Base-by-base conservation (phyloP, 2,113 vertebrate genomes). In the Oreotragus oreotragus region DNA sequence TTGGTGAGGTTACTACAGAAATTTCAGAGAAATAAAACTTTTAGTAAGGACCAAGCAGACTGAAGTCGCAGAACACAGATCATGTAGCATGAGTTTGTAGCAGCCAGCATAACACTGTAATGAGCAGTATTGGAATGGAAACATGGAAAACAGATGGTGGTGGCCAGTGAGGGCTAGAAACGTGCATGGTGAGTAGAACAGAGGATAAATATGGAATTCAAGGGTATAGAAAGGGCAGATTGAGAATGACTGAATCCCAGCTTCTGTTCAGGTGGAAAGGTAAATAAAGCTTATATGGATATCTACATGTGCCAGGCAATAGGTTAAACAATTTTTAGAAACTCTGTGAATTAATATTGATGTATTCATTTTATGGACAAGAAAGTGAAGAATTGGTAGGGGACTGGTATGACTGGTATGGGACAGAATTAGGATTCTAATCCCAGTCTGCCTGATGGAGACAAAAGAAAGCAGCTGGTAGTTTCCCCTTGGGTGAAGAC, bases 21-120 rank as follows among this genome's bases (percentile, higher is more conserved):
- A 81, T 49, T 90, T 96, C 43, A 80, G 2, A 93, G 87, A 96
- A 94, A 80, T 64, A 89, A 83, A 86, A 60, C 25, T 55, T 87
- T 9, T 19, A 73, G 23, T 19, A 79, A 87, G 17, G 47, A 90
- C 5, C 15, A 51, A 87, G 49, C 17, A 90, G 81, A 12, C 77
- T 64, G 39, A 88, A 73, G 36, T 87, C 84, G 88, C 79, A 91
- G 62, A 76, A 39, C 62, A 95, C 16, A 77, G 76, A 81, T 70
- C 28, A 12, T 14, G 33, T 49, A 28, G 47, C 45, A 17, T 43
- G 58, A 62, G 81, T 53, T 53, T 39, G 43, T 62, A 77, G 43
- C 53, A 84, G 43, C 33, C 47, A 62, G 36, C 15, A 23, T 23
- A 49, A 58, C 11, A 15, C 16, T 36, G 8, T 70, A 79, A 84